Conservation (phyloP, 2,113 vertebrate species). For the Pristiophorus japonicus region DNA sequence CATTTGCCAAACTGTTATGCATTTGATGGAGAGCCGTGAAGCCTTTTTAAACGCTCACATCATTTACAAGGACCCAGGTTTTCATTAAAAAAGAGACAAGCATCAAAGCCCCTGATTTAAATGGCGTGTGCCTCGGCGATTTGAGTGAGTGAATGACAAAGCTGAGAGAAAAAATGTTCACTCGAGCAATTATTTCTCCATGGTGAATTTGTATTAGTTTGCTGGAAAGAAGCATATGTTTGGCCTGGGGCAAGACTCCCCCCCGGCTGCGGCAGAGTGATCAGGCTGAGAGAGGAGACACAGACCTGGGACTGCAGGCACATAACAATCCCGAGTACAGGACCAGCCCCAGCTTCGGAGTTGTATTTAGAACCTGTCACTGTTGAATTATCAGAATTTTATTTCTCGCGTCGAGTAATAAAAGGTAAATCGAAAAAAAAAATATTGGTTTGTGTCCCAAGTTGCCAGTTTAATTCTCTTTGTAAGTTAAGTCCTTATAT, state of each 20-base stretch:
- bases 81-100: slow-evolving; percentile 77
- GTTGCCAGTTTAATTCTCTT: slow-evolving; percentile 1
- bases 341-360: slow-evolving; percentile 35
- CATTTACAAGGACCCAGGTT: slow-evolving; percentile 68
- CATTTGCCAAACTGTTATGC: slow-evolving; percentile 37
- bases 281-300: slow-evolving; percentile 67
- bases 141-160: slow-evolving; percentile 98
- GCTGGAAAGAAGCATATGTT: slow-evolving; percentile 99
- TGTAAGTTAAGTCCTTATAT: slow-evolving; percentile 7
- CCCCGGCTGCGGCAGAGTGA: slow-evolving; percentile 90
- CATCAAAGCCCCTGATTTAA: slow-evolving; percentile 90
- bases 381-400: slow-evolving; percentile 34
- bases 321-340: slow-evolving; percentile 34
- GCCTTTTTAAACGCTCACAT: slow-evolving; percentile 65
- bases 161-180: slow-evolving; percentile 93
- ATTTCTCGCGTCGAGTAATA: slow-evolving; percentile 15
- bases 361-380: slow-evolving; percentile 38
- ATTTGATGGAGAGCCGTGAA: slow-evolving; percentile 53
- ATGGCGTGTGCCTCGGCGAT: slow-evolving; percentile 98
- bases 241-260: slow-evolving; percentile 96
- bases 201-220: slow-evolving; percentile 99
- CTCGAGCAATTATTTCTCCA: slow-evolving; percentile 99
- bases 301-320: slow-evolving; percentile 50
- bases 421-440: slow-evolving; percentile 8
- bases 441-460: not conserved